Conservation (phyloP, 2,113 vertebrate species). For the Chaenogobius annularis region DNA sequence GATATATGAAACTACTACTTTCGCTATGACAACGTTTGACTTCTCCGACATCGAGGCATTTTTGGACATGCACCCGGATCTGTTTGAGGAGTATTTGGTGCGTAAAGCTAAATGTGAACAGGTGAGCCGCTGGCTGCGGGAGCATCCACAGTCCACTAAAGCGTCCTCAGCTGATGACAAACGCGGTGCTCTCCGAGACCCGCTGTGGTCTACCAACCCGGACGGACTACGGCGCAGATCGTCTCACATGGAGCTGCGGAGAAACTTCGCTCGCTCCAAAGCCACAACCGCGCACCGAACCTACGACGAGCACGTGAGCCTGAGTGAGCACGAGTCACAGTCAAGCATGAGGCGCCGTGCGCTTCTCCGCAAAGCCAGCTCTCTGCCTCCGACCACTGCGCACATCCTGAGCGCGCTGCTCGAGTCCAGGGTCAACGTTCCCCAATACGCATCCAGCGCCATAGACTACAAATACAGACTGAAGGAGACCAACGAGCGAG, state of each 20-base stretch:
- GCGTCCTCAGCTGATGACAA: constrained; percentile 61
- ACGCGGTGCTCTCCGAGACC: constrained; percentile 54
- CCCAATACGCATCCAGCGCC: constrained; percentile 78
- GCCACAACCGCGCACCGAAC: constrained; percentile 75
- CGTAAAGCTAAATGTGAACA: constrained; percentile 76
- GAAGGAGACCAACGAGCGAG: constrained; percentile 77
- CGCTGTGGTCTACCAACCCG: constrained; percentile 61
- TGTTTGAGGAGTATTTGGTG: constrained; percentile 79
- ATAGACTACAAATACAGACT: constrained; percentile 80
- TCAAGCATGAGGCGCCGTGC: constrained; percentile 78
- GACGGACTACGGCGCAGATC: constrained; percentile 74
- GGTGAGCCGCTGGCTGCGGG: constrained; percentile 74
- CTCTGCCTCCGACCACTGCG: constrained; percentile 77
- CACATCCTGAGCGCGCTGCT: constrained; percentile 81
- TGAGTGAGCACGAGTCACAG: constrained; percentile 71
- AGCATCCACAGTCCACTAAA: constrained; percentile 66
- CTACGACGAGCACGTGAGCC: constrained; percentile 77
- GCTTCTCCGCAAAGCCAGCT: constrained; percentile 82
- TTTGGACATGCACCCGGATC: constrained; percentile 78
- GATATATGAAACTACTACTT: constrained; percentile 14
- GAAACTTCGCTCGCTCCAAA: constrained; percentile 79
- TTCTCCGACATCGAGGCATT: constrained; percentile 81
- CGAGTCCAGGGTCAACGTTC: constrained; percentile 79
- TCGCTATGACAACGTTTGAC: constrained; percentile 75
- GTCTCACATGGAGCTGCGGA: constrained; percentile 80